Percentiles rank a stretch among this genome's conserved stretches.
Conservation (phyloP, 2,888 invertebrate genomes). For the Megamerina dolium region DNA sequence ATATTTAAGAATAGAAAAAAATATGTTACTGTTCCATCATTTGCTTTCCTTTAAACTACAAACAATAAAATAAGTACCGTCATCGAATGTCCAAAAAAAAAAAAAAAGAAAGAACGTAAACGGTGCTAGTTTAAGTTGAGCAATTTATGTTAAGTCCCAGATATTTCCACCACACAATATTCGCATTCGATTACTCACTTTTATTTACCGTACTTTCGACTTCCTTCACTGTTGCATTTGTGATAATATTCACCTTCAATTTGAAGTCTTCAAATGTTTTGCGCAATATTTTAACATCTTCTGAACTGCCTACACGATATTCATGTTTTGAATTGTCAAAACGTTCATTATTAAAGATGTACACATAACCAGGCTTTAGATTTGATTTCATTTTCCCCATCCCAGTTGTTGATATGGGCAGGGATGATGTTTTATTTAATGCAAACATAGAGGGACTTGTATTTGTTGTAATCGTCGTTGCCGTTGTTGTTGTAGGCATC, state of each 20-base stretch:
- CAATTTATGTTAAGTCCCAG: too few relatives aligned
- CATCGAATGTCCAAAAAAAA: too few relatives aligned
- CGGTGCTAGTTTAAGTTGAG: too few relatives aligned
- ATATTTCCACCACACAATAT: too few relatives aligned
- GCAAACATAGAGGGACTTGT: not conserved
- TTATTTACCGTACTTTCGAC: constrained; percentile 32
- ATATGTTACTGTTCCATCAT: too few relatives aligned
- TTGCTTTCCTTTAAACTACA: too few relatives aligned
- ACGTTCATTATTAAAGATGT: constrained; percentile 42
- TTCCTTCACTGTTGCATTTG: constrained; percentile 34
- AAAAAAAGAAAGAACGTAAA: too few relatives aligned
- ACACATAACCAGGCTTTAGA: constrained; percentile 36
- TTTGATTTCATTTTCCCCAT: constrained; percentile 16
- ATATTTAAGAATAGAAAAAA: too few relatives aligned
- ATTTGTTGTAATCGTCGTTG: not conserved
- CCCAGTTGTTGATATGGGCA: not conserved
- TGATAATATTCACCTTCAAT: constrained; percentile 32
- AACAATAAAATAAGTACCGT: too few relatives aligned
- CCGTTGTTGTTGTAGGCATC: not conserved
- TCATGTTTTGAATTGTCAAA: constrained; percentile 36
- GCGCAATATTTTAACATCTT: constrained; percentile 36
- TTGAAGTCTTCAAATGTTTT: constrained; percentile 34
- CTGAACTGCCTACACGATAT: constrained; percentile 34
- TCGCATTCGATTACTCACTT: too few relatives aligned
- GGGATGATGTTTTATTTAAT: not conserved